Conservation (phyloP, 2,113 vertebrate species). For the Nestor notabilis region DNA sequence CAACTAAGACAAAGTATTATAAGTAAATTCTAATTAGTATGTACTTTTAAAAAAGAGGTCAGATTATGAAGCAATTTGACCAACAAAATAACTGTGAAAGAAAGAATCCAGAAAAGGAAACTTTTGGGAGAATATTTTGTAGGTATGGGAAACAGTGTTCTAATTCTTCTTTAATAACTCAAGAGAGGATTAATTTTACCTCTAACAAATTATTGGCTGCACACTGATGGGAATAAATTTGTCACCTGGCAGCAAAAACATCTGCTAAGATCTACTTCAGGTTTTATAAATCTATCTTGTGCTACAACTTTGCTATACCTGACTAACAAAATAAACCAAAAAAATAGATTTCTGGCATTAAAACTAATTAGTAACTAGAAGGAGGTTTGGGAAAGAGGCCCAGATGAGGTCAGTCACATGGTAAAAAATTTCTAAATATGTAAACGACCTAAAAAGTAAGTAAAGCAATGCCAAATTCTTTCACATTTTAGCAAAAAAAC, state of each 20-base stretch:
- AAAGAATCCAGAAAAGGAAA: background rate
- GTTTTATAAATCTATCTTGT: constrained; percentile 32
- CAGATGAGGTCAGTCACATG: background rate
- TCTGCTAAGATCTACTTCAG: constrained; percentile 6
- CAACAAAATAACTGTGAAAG: background rate
- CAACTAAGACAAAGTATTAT: background rate
- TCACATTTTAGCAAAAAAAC: background rate
- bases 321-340: background rate
- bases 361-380: background rate
- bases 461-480: background rate
- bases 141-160: background rate
- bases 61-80: background rate
- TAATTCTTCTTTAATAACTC: constrained; percentile 8
- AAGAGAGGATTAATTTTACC: background rate
- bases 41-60: background rate
- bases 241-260: background rate
- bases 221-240: constrained; percentile 24
- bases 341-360: background rate
- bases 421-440: background rate
- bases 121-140: background rate
- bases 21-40: background rate
- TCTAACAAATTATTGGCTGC: background rate
- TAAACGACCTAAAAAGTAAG: background rate
- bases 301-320: background rate
- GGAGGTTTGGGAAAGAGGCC: background rate